Evolutionary conservation across 2,797 vertebrate species (phyloP).

Genomic region (Huso huso): DNA sequence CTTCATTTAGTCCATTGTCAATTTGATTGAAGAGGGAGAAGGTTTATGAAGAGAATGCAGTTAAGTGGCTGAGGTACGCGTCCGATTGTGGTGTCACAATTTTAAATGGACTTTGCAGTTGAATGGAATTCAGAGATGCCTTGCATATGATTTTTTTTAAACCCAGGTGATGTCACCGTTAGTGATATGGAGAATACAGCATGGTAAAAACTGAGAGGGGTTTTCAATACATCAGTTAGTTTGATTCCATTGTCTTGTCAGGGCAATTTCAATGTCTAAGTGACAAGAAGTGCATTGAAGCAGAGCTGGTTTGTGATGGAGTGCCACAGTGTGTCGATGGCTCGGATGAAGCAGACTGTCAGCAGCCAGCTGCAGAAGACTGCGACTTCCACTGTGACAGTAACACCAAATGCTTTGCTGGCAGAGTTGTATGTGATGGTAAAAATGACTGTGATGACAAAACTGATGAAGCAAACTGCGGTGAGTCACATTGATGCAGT

Average conservation of each 20-base stretch:
- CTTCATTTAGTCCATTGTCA: too few relatives aligned
- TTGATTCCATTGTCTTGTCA: not conserved
- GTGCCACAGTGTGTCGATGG: slow-evolving; percentile 40
- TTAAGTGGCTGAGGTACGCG: too few relatives aligned
- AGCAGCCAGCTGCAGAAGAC: slow-evolving; percentile 30
- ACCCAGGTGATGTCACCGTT: too few relatives aligned
- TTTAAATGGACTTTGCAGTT: too few relatives aligned
- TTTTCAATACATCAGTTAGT: too few relatives aligned
- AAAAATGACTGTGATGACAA: not conserved
- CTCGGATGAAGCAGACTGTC: slow-evolving; percentile 49
- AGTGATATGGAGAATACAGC: too few relatives aligned
- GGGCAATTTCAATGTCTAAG: not conserved
- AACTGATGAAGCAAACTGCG: not conserved
- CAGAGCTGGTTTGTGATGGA: slow-evolving; percentile 40
- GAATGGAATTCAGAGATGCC: too few relatives aligned
- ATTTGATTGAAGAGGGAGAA: too few relatives aligned
- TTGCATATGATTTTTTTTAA: too few relatives aligned
- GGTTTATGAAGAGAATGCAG: too few relatives aligned
- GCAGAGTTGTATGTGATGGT: not conserved
- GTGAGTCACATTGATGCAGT: not conserved
- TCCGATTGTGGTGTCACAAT: too few relatives aligned
- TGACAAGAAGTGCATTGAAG: slow-evolving; percentile 20
- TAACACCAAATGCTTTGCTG: not conserved
- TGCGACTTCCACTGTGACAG: slow-evolving; percentile 46
- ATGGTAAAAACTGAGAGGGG: too few relatives aligned